Evolutionary conservation across 2,888 invertebrate genomes (phyloP), one percentile per base, ranked within the genome.

Genomic region (Drosophila niveifrons): DNA sequence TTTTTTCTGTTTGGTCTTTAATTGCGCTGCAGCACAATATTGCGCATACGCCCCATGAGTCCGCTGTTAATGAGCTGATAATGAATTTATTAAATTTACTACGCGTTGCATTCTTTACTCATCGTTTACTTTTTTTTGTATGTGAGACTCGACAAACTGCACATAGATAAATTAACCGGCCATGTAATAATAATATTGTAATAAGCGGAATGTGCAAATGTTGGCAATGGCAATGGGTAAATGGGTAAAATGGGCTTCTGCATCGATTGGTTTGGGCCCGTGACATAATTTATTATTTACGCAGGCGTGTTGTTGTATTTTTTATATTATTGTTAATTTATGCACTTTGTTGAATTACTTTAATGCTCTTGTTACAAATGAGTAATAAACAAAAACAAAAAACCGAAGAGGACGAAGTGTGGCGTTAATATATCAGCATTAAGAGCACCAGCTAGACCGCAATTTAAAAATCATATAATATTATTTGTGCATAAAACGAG

Each of bases 51-150:
- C 53, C 48, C 61, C 39, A 55, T 56, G 50, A 36, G 44, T 53
- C 51, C 52, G 59, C 63, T 72, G 84, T 83, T 85, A 85, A 85
- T 85, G 85, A 85, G 85, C 82, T 89, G 85, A 87, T 89, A 85
- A 85, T 85, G 89, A 87, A 87, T 85, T 87, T 87, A 87, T 89
- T 74, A 89, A 85, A 89, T 85, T 85, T 82, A 83, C 84, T 83
- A 64, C 78, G 52, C 73, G 70, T 11, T 68, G 61, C 65, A 51
- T 51, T 51, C 51, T 43, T 50, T 3, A 1, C n/a, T 31, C 39
- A 41, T 15, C 39, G 51, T 55, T 23, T 3, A 6, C 15, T 13
- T 34, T 13, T 56, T 65, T 15, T 41, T 56, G 23, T 34, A 59
- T 44, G 11, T 23, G 23, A 23, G 23, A 50, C 15, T 73, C 15